Percentiles rank a stretch among this genome's conserved stretches.
These are phyloP conservation scores for Falcaria lacertinaria DNA, from an alignment of 2,888 invertebrate species.

Conservation along the genomic window DNA sequence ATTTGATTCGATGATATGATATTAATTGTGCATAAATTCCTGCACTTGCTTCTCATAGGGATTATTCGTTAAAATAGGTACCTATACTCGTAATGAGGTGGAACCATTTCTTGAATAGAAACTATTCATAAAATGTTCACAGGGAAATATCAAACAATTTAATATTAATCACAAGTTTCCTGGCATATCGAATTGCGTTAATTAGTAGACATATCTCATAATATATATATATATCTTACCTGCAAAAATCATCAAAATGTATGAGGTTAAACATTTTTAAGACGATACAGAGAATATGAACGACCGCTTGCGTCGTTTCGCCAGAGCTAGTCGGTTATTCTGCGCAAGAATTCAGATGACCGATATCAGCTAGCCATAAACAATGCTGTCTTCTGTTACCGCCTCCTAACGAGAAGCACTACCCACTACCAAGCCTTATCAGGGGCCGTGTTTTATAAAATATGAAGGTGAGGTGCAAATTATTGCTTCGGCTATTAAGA, in stretches of 20 bases:
- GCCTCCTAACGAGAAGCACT: slow-evolving; percentile 14
- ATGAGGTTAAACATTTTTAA: too few species aligned
- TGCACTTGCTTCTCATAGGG: too few species aligned
- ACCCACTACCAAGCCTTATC: slow-evolving; percentile 14
- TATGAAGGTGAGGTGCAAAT: slow-evolving; percentile 9
- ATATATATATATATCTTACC: too few species aligned
- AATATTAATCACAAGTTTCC: too few species aligned
- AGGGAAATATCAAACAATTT: too few species aligned
- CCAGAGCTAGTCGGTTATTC: background rate
- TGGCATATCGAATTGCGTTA: too few species aligned
- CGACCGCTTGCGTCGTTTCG: background rate
- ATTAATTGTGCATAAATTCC: too few species aligned
- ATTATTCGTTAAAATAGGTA: too few species aligned
- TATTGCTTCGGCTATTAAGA: slow-evolving; percentile 4
- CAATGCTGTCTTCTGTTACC: slow-evolving; percentile 52
- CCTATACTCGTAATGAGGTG: too few species aligned
- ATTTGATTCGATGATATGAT: slow-evolving; percentile 20
- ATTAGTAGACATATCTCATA: too few species aligned
- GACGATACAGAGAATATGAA: background rate
- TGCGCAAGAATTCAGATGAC: slow-evolving; percentile 48
- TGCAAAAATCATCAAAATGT: too few species aligned
- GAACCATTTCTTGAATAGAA: slow-evolving; percentile 8
- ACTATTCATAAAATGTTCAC: background rate
- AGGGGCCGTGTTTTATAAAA: slow-evolving; percentile 16
- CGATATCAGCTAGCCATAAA: slow-evolving; percentile 62